Base-by-base conservation (phyloP, 1,140 invertebrate species). In the Meloidogyne hapla region DNA sequence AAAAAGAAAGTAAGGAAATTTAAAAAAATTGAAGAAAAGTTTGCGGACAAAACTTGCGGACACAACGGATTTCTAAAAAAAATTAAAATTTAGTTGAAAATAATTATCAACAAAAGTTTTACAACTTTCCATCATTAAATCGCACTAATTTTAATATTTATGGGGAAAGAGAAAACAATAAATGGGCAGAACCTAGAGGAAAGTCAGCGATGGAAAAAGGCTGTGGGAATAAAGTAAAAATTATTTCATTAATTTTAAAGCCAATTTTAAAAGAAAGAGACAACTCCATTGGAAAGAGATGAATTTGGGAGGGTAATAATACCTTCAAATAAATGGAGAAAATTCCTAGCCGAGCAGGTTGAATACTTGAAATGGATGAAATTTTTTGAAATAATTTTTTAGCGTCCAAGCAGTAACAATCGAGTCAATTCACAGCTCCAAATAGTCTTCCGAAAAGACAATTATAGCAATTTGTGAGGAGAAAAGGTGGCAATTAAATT, bases 231-330 rank as follows among this genome's bases (percentile, higher is more conserved):
- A 56, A 56, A 5, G 48, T 48, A 48, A 8, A n/a, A 8, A n/a
- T n/a, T n/a, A n/a, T 56, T 56, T 21, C 8, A n/a, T 56, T 56
- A 9, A n/a, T 15, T 56, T 56, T n/a, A 8, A n/a, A 8, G 3
- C n/a, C 8, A 45, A 42, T 45, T 56, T 56, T 56, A n/a, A 56
- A 56, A 56, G n/a, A 56, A 56, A 21, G n/a, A 21, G n/a, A 56
- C 48, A 56, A n/a, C 18, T 56, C n/a, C 48, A n/a, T 56, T 56
- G n/a, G 48, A 56, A 56, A 56, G 48, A 56, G 48, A 56, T n/a
- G 12, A 13, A 56, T 56, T 5, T 56, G 48, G 48, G 6, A 56
- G 48, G 48, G 8, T 56, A 56, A n/a, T 56, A n/a, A 56, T 56
- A 56, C 18, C 48, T 6, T 56, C 48, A 56, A 56, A 21, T 21